These are phyloP conservation scores for Oncorhynchus keta DNA, from an alignment of 2,113 vertebrate genomes.

Conservation along the genomic window DNA sequence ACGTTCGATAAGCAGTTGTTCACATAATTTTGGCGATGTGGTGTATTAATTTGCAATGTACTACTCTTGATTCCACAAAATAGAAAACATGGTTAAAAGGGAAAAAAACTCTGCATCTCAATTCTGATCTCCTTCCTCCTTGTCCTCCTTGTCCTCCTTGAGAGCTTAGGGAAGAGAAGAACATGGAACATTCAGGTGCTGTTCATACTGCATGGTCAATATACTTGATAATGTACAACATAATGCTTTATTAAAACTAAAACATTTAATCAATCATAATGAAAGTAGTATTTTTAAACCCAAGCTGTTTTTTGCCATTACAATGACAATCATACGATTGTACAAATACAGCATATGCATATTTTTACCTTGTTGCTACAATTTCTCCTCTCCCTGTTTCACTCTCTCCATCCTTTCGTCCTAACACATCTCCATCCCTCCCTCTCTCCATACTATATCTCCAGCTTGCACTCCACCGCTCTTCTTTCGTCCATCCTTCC, in stretches of 20 bases:
- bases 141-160: not conserved
- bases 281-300: no score
- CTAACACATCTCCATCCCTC: not conserved
- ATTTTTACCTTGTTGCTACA: no score
- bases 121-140: no score
- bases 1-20: no score
- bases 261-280: not conserved
- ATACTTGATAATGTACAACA: no score
- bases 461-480: not conserved
- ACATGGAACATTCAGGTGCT: no score
- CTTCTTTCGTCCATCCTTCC: not conserved
- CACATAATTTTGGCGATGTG: no score
- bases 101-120: slow-evolving; percentile 4
- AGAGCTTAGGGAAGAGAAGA: slow-evolving; percentile 42
- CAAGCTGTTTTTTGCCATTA: not conserved
- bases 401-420: not conserved
- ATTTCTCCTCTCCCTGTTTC: no score
- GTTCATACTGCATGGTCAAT: no score
- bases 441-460: not conserved
- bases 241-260: not conserved
- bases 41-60: no score
- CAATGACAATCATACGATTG: not conserved
- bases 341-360: not conserved
- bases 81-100: no score
- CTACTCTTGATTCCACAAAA: no score